Evolutionary conservation across 2,797 vertebrate species (phyloP).

Genomic region (Thunnus albacares): DNA sequence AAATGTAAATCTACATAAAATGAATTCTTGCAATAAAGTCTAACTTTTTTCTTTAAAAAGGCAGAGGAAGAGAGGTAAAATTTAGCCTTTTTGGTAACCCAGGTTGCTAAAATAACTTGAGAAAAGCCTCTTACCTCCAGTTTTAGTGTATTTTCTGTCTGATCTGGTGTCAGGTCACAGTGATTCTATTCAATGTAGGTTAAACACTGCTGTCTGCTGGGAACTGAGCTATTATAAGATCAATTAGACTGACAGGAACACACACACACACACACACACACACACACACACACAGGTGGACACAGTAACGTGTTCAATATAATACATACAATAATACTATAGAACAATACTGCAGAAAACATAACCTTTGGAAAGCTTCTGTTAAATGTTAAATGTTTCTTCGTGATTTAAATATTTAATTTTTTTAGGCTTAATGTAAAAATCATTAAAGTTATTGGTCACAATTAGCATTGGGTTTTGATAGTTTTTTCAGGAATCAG

Average conservation of each 20-base stretch:
- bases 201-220: neutral
- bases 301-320: neutral
- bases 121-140: neutral
- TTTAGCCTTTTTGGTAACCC: too few species aligned
- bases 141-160: neutral
- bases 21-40: too few species aligned
- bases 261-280: neutral
- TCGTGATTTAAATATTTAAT: too few species aligned
- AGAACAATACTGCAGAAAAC: neutral
- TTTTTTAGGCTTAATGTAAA: too few species aligned
- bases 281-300: too few species aligned
- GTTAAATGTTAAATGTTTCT: neutral
- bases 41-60: too few species aligned
- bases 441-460: too few species aligned
- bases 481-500: too few species aligned
- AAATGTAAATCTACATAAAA: too few species aligned
- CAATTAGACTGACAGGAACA: constrained; percentile 9
- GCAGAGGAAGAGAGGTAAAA: too few species aligned
- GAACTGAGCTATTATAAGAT: constrained; percentile 18
- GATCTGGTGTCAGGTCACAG: constrained; percentile 15
- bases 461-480: too few species aligned
- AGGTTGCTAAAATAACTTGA: neutral
- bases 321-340: neutral
- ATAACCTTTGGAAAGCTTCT: too few species aligned
- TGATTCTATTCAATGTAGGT: constrained; percentile 11